Base-by-base conservation (phyloP, 2,888 invertebrate genomes). In the Acronicta psi region DNA sequence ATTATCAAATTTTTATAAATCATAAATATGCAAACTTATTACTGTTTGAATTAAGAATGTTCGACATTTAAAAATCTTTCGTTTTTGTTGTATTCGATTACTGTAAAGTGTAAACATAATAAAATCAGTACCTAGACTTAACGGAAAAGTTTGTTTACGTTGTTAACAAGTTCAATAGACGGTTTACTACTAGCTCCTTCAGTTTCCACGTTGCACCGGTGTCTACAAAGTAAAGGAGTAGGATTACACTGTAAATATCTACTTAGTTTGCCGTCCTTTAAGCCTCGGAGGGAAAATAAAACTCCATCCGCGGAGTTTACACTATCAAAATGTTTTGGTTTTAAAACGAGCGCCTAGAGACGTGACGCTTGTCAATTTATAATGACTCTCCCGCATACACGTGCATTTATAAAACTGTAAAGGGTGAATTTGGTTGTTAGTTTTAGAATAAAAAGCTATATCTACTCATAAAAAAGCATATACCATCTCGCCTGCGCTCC, bases 211-310 rank as follows among this genome's bases (percentile, higher is more conserved):
- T 34, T 51, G 42, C 53, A 59, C 40, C 17, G 14, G 31, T 47
- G 46, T 65, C 37, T 54, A 69, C 75, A 75, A 68, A 55, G 69
- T 67, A 60, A 55, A 56, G 34, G 11, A 16, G n/a, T 40, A 44
- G 58, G 60, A 65, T 63, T 63, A 71, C 75, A 73, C 56, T 68
- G 69, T 69, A 62, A 72, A 64, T 54, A 59, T 65, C 65, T 62
- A 64, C 66, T 61, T 66, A 46, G 41, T 71, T 50, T 42, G 23
- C 23, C 13, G 38, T 40, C 47, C 46, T 46, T 44, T 60, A 61
- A 68, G 69, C 73, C 79, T 59, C 45, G 14, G 61, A 49, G 73
- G 31, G 40, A 68, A 54, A 74, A 77, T 67, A 66, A 76, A 80
- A 77, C 66, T 80, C 75, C 62, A 52, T 44, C 67, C 49, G 54